Evolutionary conservation across 1,140 invertebrate genomes (phyloP).

Genomic region (Drosophila teissieri): DNA sequence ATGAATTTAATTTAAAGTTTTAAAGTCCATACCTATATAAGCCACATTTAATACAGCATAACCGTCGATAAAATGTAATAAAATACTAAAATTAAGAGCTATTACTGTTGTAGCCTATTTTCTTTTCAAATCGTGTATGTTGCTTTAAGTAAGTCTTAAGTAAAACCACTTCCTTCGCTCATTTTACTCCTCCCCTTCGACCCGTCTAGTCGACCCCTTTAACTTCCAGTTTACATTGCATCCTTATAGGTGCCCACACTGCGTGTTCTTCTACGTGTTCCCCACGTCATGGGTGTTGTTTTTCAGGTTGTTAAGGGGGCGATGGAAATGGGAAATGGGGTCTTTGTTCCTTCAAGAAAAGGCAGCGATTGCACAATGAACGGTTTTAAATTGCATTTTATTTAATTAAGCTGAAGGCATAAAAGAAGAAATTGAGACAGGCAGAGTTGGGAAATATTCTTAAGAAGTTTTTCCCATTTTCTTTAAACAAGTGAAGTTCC

Average conservation of each 20-base stretch:
- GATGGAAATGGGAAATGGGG: not conserved
- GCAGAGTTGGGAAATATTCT: slow-evolving; percentile 6
- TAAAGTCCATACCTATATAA: not conserved
- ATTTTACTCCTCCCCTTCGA: not conserved
- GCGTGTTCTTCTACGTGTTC: slow-evolving; percentile 12
- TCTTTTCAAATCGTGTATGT: not conserved
- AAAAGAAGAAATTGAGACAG: slow-evolving; percentile 33
- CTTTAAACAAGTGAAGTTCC: slow-evolving; percentile 26
- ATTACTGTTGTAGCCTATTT: not conserved
- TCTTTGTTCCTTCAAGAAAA: slow-evolving; percentile 32
- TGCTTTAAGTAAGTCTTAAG: slow-evolving; percentile 18
- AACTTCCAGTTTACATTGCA: slow-evolving; percentile 48
- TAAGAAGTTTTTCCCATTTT: slow-evolving; percentile 40
- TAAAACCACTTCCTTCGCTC: slow-evolving; percentile 36
- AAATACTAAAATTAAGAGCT: no score
- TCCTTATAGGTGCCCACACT: slow-evolving; percentile 55
- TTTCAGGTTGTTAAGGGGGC: slow-evolving; percentile 55
- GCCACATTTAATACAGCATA: not conserved
- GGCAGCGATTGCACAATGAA: slow-evolving; percentile 60
- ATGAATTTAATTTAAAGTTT: not conserved
- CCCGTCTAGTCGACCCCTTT: not conserved
- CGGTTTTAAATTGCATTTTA: slow-evolving; percentile 73
- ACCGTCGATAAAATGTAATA: not conserved
- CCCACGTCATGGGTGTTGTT: slow-evolving; percentile 63
- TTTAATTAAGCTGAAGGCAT: slow-evolving; percentile 71